Evolutionary conservation across 2,113 vertebrate species (phyloP), one percentile per base, ranked within the genome.

Genomic region (Chaetodon trifascialis): DNA sequence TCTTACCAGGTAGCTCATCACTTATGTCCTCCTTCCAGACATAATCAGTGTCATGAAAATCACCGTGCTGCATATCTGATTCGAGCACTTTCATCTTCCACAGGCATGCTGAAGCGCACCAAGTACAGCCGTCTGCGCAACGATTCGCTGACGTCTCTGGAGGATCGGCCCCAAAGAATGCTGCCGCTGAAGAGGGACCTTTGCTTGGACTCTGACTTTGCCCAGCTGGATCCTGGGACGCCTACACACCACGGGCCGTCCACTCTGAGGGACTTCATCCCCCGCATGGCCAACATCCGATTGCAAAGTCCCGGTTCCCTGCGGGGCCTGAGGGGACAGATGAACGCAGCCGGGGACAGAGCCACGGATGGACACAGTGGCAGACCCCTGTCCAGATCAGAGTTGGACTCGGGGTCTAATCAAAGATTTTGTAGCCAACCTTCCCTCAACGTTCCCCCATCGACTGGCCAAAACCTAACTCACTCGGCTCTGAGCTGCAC

Each of bases 51-150:
- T 8, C 23, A 54, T 74, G 49, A 12, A 51, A 62, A 21, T 68
- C 25, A 56, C 17, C 56, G 36, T 72, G 11, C 11, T 21, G 59
- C 34, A 23, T 38, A 46, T 69, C 25, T 68, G 42, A 52, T 11
- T 46, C 19, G 49, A 15, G 52, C 40, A 14, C 40, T 42, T 47
- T 69, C 30, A 5, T 84, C 56, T 10, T 78, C 19, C 83, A 85
- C 93, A 94, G 97, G 95, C 86, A 99, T 99, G 97, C 96, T 99
- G 94, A 97, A 98, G 92, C 95, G 97, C 86, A 95, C 97, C 79
- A 99, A 99, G 91, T 98, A 98, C 95, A 98, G 96, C 85, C 96
- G 97, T 59, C 97, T 99, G 92, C 96, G 95, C 85, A 97, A 97
- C 74, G 97, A 98, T 88, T 97, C 97, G 0, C 75, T 96, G 85